A percentile compares a stretch with the other conserved stretches of the same genome.
These are phyloP conservation scores for Hypolimnas misippus DNA, from an alignment of 2,888 invertebrate genomes.

Conservation along the genomic window DNA sequence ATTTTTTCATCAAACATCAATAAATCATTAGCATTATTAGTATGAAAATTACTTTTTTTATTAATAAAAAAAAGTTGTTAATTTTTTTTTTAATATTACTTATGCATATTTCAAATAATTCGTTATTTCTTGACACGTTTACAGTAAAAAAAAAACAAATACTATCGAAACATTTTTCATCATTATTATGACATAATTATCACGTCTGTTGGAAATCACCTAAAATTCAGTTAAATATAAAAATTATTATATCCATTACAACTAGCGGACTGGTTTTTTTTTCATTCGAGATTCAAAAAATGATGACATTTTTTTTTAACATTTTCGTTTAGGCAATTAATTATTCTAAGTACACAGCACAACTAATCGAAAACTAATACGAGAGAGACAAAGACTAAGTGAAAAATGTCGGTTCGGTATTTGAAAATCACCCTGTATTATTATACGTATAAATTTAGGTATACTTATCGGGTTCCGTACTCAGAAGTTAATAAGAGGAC, in stretches of 20 bases:
- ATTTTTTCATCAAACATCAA: too few relatives aligned
- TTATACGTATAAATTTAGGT: too few relatives aligned
- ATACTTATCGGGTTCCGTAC: too few relatives aligned
- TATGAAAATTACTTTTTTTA: too few relatives aligned
- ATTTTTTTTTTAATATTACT: too few relatives aligned
- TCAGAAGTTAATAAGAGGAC: too few relatives aligned
- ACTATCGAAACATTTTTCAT: too few relatives aligned
- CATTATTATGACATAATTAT: slow-evolving; percentile 16
- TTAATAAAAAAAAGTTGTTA: too few relatives aligned
- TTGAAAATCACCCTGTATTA: slow-evolving; percentile 57
- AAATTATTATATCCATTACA: slow-evolving; percentile 63
- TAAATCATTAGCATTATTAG: too few relatives aligned
- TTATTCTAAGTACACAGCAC: slow-evolving; percentile 82
- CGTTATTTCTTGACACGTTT: too few relatives aligned
- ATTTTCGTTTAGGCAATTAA: slow-evolving; percentile 59
- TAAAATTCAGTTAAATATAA: slow-evolving; percentile 60
- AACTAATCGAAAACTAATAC: slow-evolving; percentile 78
- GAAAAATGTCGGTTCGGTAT: slow-evolving; percentile 60
- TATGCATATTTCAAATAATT: too few relatives aligned
- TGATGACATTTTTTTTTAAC: slow-evolving; percentile 62
- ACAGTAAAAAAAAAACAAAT: too few relatives aligned
- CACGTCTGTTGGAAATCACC: slow-evolving; percentile 55
- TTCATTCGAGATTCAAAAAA: slow-evolving; percentile 67
- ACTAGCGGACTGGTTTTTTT: slow-evolving; percentile 78
- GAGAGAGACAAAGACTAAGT: slow-evolving; percentile 70